Evolutionary conservation across 2,797 vertebrate genomes (phyloP).

Genomic region (Picus viridis): DNA sequence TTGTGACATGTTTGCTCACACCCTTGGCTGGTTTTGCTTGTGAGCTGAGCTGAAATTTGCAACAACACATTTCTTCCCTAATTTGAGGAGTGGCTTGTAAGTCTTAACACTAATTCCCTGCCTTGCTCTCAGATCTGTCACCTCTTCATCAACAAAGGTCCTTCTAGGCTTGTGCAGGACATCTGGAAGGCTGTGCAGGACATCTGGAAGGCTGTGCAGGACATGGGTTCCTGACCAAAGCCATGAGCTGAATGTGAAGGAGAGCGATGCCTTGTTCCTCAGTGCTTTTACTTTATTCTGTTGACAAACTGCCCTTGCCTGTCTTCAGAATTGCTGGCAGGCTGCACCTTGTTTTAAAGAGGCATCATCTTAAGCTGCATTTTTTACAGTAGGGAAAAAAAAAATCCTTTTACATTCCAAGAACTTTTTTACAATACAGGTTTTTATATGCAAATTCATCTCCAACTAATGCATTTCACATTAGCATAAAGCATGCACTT

Average conservation of each 20-base stretch:
- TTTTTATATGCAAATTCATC: slow-evolving; percentile 4
- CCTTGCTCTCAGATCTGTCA: background rate
- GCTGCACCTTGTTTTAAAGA: background rate
- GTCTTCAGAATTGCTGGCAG: background rate
- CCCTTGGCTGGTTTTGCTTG: background rate
- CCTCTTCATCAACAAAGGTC: background rate
- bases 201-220: background rate
- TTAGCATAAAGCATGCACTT: background rate
- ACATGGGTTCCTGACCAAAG: background rate
- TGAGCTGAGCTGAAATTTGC: background rate
- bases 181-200: background rate
- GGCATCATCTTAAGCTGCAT: background rate
- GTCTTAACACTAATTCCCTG: slow-evolving; percentile 43
- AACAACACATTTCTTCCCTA: background rate
- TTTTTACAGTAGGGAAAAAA: background rate
- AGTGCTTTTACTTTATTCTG: slow-evolving; percentile 40
- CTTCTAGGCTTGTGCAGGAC: background rate
- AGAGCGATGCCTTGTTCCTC: background rate
- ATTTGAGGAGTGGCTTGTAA: background rate
- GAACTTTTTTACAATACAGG: background rate
- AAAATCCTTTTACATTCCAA: slow-evolving; percentile 27
- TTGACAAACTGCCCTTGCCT: background rate
- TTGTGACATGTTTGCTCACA: background rate
- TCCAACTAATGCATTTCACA: background rate
- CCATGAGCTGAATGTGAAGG: background rate